These are phyloP conservation scores for Lophius piscatorius DNA, from an alignment of 2,113 vertebrate species.

Conservation along the genomic window DNA sequence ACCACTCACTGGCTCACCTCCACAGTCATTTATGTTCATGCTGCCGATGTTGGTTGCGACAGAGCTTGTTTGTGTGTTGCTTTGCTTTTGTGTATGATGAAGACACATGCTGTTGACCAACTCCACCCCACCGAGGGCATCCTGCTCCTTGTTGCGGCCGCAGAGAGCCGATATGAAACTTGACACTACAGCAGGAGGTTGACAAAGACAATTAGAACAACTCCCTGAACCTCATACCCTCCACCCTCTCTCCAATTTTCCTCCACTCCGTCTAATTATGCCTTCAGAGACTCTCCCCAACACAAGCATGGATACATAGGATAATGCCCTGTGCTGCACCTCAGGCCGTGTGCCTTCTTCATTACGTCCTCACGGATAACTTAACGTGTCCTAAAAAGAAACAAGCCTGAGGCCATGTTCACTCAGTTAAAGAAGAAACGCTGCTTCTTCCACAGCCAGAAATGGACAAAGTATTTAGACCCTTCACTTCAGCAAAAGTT, in stretches of 20 bases:
- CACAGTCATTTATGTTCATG: conserved; percentile 52
- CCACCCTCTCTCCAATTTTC: conserved; percentile 43
- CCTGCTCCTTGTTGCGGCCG: conserved; percentile 55
- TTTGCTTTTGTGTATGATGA: conserved; percentile 26
- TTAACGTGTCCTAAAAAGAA: conserved; percentile 58
- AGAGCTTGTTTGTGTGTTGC: conserved; percentile 26
- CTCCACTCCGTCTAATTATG: conserved; percentile 57
- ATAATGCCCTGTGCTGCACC: conserved; percentile 38
- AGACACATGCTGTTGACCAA: conserved; percentile 34
- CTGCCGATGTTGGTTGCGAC: conserved; percentile 57
- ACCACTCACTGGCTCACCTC: conserved; percentile 62
- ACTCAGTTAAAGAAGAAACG: conserved; percentile 20
- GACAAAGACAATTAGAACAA: conserved; percentile 80
- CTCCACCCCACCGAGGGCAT: conserved; percentile 54
- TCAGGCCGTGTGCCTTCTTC: conserved; percentile 46
- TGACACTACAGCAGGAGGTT: conserved; percentile 79
- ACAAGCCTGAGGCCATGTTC: conserved; percentile 31
- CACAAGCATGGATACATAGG: conserved; percentile 49
- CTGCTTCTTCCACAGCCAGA: conserved; percentile 26
- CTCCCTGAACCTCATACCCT: conserved; percentile 47
- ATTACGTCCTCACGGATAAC: conserved; percentile 56
- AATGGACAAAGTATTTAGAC: background rate
- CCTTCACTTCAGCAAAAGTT: background rate
- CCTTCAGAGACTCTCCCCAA: conserved; percentile 51
- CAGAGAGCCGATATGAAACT: conserved; percentile 71